phyloP scores from a whole-genome alignment of 2,113 vertebrate genomes.

The Pavo muticus region DNA sequence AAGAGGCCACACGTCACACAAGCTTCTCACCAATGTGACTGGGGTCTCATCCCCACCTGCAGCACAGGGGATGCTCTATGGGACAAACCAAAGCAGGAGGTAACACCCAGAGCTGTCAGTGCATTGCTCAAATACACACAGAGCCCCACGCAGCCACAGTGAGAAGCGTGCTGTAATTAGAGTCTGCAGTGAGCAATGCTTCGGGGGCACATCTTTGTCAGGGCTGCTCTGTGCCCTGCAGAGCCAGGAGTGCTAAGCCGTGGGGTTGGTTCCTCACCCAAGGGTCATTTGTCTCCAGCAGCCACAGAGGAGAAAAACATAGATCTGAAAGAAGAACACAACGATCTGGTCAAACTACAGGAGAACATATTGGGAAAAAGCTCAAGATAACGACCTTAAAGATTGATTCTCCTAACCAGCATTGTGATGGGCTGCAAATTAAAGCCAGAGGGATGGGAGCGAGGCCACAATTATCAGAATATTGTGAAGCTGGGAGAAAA shows the following conservation, averaged over 20 bases:
- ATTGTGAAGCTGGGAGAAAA: conserved; percentile 4
- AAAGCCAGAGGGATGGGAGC: conserved; percentile 11
- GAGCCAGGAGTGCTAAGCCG: neutral
- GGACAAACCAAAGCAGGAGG: neutral
- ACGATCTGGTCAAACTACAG: conserved; percentile 54
- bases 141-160: neutral
- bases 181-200: neutral
- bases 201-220: accelerated
- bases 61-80: neutral
- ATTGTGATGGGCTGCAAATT: conserved; percentile 56
- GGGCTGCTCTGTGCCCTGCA: accelerated
- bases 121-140: neutral
- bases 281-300: conserved; percentile 42
- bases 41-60: accelerated
- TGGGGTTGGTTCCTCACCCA: neutral
- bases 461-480: conserved; percentile 31
- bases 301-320: conserved; percentile 33
- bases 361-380: conserved; percentile 53
- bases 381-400: conserved; percentile 59
- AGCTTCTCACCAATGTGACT: neutral
- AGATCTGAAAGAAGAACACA: conserved; percentile 43
- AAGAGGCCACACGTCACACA: neutral
- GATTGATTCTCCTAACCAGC: conserved; percentile 54
- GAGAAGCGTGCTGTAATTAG: neutral
- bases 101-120: neutral